Conservation (phyloP, 1,140 invertebrate species). For the Trichoplusia ni region DNA sequence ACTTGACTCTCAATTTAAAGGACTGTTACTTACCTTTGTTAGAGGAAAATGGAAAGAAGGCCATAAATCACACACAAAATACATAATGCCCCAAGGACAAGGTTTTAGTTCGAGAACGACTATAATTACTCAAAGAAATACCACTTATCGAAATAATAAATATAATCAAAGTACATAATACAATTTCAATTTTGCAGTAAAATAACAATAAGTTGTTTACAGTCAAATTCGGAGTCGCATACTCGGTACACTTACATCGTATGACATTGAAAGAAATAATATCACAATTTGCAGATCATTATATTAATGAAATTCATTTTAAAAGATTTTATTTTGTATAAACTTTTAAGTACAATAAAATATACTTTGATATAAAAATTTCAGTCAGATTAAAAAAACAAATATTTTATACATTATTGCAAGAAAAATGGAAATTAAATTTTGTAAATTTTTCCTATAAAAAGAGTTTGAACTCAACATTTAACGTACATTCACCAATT, state of each 20-base stretch:
- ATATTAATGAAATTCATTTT: slow-evolving; percentile 31
- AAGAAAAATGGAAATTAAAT: neutral
- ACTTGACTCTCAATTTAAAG: too few relatives aligned
- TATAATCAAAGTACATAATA: slow-evolving; percentile 58
- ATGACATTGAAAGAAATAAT: slow-evolving; percentile 46
- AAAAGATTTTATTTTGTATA: slow-evolving; percentile 23
- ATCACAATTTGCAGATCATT: slow-evolving; percentile 55
- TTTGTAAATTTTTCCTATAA: neutral
- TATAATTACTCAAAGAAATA: slow-evolving; percentile 27
- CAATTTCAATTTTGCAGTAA: slow-evolving; percentile 49
- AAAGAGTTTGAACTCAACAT: neutral
- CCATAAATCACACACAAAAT: too few relatives aligned
- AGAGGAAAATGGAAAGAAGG: too few relatives aligned
- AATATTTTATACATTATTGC: slow-evolving; percentile 11
- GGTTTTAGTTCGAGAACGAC: neutral
- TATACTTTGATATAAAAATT: slow-evolving; percentile 29
- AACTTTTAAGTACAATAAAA: slow-evolving; percentile 32
- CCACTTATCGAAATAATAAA: slow-evolving; percentile 55
- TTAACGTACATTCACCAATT: neutral
- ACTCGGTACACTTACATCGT: slow-evolving; percentile 33
- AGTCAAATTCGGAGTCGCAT: slow-evolving; percentile 39
- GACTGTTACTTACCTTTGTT: too few relatives aligned
- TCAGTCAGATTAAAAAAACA: slow-evolving; percentile 29
- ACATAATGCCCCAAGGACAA: too few relatives aligned
- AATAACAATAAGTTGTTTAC: slow-evolving; percentile 45